Conservation (phyloP, 2,113 vertebrate species). For the Porphyrio hochstetteri region DNA sequence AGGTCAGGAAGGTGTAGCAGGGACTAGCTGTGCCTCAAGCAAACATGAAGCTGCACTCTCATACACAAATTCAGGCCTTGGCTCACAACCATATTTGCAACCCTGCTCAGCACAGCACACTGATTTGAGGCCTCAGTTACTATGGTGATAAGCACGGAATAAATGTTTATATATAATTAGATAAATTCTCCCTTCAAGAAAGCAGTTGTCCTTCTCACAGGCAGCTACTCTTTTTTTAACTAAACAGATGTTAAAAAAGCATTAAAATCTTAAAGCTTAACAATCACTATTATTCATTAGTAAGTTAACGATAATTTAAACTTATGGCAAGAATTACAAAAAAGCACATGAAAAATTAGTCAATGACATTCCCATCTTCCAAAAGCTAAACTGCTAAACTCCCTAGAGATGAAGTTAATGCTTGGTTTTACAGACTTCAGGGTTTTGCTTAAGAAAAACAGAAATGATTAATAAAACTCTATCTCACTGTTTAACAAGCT, state of each 20-base stretch:
- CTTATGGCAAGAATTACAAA: not conserved
- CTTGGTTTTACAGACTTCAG: not conserved
- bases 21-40: not conserved
- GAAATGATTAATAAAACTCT: not conserved
- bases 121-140: conserved; percentile 21
- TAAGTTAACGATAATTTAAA: not conserved
- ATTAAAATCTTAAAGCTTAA: not conserved
- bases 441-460: not conserved
- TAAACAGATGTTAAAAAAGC: not conserved
- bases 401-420: not conserved
- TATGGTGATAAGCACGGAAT: conserved; percentile 36
- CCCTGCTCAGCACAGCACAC: conserved; percentile 8
- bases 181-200: conserved; percentile 14
- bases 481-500: not conserved
- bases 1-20: not conserved
- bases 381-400: not conserved
- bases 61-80: not conserved
- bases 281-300: not conserved
- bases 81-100: not conserved
- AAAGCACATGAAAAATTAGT: not conserved
- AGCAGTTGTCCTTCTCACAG: not conserved
- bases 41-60: not conserved
- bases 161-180: conserved; percentile 50
- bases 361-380: not conserved
- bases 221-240: not conserved